Percentiles rank a stretch among this genome's conserved stretches.
Conservation (phyloP, 2,797 vertebrate genomes). For the Pterois miles region DNA sequence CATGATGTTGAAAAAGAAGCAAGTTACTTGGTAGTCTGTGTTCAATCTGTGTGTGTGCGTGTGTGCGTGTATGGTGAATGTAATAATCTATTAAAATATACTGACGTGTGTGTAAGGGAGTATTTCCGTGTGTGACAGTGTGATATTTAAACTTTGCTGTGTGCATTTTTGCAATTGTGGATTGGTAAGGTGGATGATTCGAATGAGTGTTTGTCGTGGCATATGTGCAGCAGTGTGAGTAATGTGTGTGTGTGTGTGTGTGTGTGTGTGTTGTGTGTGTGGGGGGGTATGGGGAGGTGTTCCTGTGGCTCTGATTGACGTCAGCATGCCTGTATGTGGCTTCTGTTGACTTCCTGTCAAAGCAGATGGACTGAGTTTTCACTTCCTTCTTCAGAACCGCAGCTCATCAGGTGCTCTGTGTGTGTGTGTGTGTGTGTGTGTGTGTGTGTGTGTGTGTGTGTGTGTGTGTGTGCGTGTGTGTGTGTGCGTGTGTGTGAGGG, state of each 20-base stretch:
- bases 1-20: background rate
- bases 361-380: slow-evolving; percentile 84
- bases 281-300: slow-evolving; percentile 70
- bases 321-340: slow-evolving; percentile 82
- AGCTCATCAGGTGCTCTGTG: slow-evolving; percentile 77
- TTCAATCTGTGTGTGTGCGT: background rate
- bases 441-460: slow-evolving; percentile 19
- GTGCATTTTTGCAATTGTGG: slow-evolving; percentile 3
- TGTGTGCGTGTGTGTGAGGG: slow-evolving; percentile 7
- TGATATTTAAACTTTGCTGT: background rate
- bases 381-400: slow-evolving; percentile 81
- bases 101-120: background rate
- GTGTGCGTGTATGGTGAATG: background rate
- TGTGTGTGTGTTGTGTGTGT: slow-evolving; percentile 28
- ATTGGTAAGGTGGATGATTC: slow-evolving; percentile 22
- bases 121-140: background rate
- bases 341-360: slow-evolving; percentile 87
- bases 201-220: slow-evolving; percentile 29
- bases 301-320: slow-evolving; percentile 84
- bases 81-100: background rate
- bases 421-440: slow-evolving; percentile 34
- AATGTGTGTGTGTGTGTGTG: slow-evolving; percentile 19
- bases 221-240: slow-evolving; percentile 42
- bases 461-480: background rate
- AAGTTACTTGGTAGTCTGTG: background rate